Evolutionary conservation across 2,888 invertebrate genomes (phyloP), one percentile per base, ranked within the genome.

Genomic region (Agonopterix subpropinquella): DNA sequence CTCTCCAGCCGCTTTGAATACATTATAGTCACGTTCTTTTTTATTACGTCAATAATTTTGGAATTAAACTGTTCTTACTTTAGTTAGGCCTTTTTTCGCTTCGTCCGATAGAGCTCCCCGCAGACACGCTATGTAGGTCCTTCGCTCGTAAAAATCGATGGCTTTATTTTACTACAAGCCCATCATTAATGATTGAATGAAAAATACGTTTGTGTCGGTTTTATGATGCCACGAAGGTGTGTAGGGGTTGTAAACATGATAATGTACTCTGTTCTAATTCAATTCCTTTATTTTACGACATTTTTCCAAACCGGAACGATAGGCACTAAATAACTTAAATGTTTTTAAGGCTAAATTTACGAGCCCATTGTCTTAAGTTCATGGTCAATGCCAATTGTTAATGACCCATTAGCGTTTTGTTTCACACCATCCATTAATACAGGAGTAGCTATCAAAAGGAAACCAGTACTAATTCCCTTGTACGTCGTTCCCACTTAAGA

Each of bases 11-110:
- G 67, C 69, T 74, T 77, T 73, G 79, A 82, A 83, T 82, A 84
- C 75, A 83, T 82, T 84, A 82, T 62, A 56, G 64, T 52, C 58
- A 60, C 62, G 73, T 73, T 72, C 70, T 70, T 76, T 83, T 84
- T 84, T 84, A 85, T 80, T 67, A 65, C 66, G 59, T 70, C 76
- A 76, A 81, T 86, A 85, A 80, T 79, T 85, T 78, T 68, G 62
- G 76, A 75, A 76, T 75, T 71, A 79, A 84, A 80, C 67, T 71
- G 77, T 77, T 70, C 65, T 68, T 62, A 57, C 57, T 62, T 18
- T 46, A 13, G 35, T 15, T 36, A 57, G 39, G 56, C 59, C 58
- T 56, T 64, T 64, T 66, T 64, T 62, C 60, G 56, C 58, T 61
- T 62, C 50, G 44, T 47, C 45, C 43, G 36, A 28, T 58, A 53